Evolutionary conservation across 2,888 invertebrate genomes (phyloP), one percentile per base, ranked within the genome.

Genomic region (Orthonevra nobilis): DNA sequence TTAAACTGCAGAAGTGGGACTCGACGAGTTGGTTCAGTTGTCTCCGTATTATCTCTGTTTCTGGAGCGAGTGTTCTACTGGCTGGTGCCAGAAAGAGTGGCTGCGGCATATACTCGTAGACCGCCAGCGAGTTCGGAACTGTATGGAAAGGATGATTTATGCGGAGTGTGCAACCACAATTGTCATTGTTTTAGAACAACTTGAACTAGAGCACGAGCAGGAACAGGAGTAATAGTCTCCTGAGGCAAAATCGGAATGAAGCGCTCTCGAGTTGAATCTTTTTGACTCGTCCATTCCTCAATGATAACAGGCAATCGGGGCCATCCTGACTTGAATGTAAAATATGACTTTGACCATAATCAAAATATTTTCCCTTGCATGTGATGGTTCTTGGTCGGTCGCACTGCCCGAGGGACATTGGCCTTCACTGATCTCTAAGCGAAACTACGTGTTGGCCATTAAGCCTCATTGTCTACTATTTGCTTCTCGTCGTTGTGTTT

Each of bases 151-250:
- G 61, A 79, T 79, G 79, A 79, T 79, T 73, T 79, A 79, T 79
- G 58, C 60, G 72, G 54, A 60, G 58, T 77, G 60, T 72, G 66
- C 79, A 61, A 38, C 79, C 79, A 56, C 79, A 79, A 79, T 73
- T 73, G 79, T 79, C 79, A 79, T 79, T 79, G 73, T 79, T 68
- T 79, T 66, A 79, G 61, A 60, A n/a, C n/a, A n/a, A 73, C 79
- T 79, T 79, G 79, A 79, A 79, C 73, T 73, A 56, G 54, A 68
- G 60, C 66, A 61, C 54, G 23, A 42, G 36, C 14, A 28, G 42
- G 30, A n/a, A 5, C 7, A 26, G 5, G 7, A 7, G n/a, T n/a
- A n/a, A n/a, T n/a, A n/a, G 28, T 10, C 42, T 5, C 14, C 23
- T 9, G 0, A 15, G 20, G 15, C 26, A 2, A 42, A 40, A 12